Percentiles rank a stretch among this genome's conserved stretches.
Evolutionary conservation across 1,140 invertebrate genomes (phyloP).

Genomic region (Cecropterus lyciades): DNA sequence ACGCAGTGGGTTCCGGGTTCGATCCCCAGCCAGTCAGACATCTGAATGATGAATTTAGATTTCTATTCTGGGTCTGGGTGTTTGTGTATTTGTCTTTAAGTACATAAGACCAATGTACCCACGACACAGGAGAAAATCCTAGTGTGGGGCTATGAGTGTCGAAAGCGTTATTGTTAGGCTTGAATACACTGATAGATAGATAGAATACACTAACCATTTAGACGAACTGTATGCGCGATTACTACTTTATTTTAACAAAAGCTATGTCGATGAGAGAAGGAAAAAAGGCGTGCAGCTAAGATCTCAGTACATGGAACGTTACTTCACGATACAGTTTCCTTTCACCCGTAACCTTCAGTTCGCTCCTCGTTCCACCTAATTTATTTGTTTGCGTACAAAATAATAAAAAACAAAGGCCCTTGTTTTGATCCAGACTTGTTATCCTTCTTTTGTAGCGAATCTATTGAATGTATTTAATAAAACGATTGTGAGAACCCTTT

Average conservation of each 20-base stretch:
- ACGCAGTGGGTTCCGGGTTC: too few species aligned
- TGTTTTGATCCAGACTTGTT: constrained; percentile 19
- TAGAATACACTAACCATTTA: too few species aligned
- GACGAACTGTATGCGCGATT: too few species aligned
- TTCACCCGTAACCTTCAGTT: background rate
- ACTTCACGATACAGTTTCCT: constrained; percentile 2
- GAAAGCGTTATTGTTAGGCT: too few species aligned
- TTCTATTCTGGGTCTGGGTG: too few species aligned
- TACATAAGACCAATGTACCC: too few species aligned
- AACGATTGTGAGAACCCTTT: background rate
- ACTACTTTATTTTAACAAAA: background rate
- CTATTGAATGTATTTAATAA: constrained; percentile 7
- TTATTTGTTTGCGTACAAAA: constrained; percentile 9
- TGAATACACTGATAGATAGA: too few species aligned
- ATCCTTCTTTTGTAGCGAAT: constrained; percentile 6
- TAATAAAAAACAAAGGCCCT: constrained; percentile 12
- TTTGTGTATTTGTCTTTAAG: too few species aligned
- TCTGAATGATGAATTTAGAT: too few species aligned
- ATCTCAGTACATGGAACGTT: background rate
- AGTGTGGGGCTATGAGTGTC: too few species aligned
- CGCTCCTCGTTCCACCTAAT: constrained; percentile 3
- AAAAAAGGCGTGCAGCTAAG: background rate
- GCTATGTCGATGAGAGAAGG: background rate
- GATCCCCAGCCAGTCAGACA: too few species aligned
- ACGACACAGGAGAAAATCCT: too few species aligned